A percentile compares a stretch with the other conserved stretches of the same genome.
Evolutionary conservation across 2,113 vertebrate species (phyloP).

Genomic region (Ondatra zibethicus): DNA sequence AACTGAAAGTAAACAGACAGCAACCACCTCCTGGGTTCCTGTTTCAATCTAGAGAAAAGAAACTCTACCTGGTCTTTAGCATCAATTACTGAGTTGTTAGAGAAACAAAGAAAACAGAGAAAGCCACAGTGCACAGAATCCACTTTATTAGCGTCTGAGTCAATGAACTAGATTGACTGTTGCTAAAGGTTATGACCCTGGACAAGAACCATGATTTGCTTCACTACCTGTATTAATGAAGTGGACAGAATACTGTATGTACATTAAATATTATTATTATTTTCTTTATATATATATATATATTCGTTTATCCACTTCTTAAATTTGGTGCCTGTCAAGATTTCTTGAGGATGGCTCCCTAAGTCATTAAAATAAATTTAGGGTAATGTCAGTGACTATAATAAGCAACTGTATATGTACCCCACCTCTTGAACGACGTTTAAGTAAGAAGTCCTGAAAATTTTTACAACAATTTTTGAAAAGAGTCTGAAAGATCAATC

Average conservation of each 20-base stretch:
- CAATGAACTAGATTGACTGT: neutral
- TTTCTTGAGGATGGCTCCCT: neutral
- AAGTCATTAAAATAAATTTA: neutral
- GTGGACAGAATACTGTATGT: neutral
- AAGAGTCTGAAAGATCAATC: neutral
- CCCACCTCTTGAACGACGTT: neutral
- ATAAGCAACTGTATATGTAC: neutral
- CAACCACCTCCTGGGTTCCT: accelerated
- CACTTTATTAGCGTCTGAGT: neutral
- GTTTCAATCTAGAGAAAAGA: neutral
- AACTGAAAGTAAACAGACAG: neutral
- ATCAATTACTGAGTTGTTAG: neutral
- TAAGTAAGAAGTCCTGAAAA: neutral
- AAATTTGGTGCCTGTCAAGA: neutral
- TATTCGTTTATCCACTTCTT: neutral
- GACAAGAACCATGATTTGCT: neutral
- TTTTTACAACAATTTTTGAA: neutral
- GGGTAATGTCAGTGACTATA: neutral
- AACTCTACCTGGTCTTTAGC: neutral
- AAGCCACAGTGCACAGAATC: neutral
- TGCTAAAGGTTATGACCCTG: neutral
- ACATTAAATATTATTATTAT: neutral
- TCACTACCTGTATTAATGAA: neutral
- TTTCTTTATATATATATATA: neutral
- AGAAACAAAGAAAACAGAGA: neutral